Percentiles rank a stretch among this genome's conserved stretches.
These are phyloP conservation scores for Physocephala rufipes DNA, from an alignment of 2,888 invertebrate species.

Conservation along the genomic window DNA sequence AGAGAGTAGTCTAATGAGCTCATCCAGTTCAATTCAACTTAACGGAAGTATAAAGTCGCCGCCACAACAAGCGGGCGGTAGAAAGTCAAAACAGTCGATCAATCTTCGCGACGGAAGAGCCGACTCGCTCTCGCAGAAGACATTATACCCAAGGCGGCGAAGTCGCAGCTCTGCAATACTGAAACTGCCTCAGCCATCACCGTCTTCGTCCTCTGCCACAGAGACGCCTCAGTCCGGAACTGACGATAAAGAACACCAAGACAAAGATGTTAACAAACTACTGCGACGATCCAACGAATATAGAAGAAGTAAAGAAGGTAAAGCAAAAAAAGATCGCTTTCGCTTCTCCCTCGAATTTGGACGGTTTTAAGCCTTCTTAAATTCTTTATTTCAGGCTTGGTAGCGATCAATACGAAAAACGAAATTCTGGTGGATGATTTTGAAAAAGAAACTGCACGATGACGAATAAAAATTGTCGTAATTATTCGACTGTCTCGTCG, in stretches of 20 bases:
- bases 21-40: slow-evolving; percentile 15
- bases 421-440: not conserved
- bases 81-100: slow-evolving; percentile 1
- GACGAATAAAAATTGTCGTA: not conserved
- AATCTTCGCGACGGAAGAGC: slow-evolving; percentile 33
- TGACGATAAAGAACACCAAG: not conserved
- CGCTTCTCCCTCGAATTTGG: not conserved
- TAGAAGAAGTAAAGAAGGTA: slow-evolving; percentile 29
- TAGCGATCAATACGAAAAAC: slow-evolving; percentile 14
- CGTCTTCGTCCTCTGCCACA: slow-evolving; percentile 40
- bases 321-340: too few relatives aligned
- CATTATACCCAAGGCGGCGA: slow-evolving; percentile 44
- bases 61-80: not conserved
- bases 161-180: slow-evolving; percentile 46
- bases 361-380: not conserved
- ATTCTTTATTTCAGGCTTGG: slow-evolving; percentile 5
- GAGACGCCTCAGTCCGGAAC: slow-evolving; percentile 2
- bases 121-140: slow-evolving; percentile 36
- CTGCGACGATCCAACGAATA: slow-evolving; percentile 14
- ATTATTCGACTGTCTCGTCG: too few relatives aligned
- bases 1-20: slow-evolving; percentile 42
- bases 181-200: slow-evolving; percentile 16
- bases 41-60: not conserved
- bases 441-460: slow-evolving; percentile 24
- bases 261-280: not conserved